These are phyloP conservation scores for Isurus oxyrinchus DNA, from an alignment of 2,113 vertebrate genomes.

Conservation along the genomic window DNA sequence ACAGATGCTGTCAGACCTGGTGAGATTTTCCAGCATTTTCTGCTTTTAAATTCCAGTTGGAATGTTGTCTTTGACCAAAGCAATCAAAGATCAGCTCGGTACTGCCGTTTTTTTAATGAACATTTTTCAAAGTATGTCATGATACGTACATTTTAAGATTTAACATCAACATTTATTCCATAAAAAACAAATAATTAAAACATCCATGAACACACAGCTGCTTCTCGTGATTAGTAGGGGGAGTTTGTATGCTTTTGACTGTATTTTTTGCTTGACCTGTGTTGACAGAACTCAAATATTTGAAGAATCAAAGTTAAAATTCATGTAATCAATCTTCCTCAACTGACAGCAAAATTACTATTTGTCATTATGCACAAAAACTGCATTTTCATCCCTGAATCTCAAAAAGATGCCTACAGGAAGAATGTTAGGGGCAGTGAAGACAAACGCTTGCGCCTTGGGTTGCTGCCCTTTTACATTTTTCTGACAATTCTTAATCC, in stretches of 20 bases:
- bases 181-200: not conserved
- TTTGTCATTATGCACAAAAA: not conserved
- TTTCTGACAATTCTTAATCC: not conserved
- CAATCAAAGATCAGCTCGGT: not conserved
- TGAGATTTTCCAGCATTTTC: too few species aligned
- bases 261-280: too few species aligned
- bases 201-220: not conserved
- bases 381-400: not conserved
- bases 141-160: not conserved
- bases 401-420: not conserved
- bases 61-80: not conserved
- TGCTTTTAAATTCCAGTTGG: too few species aligned
- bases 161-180: not conserved
- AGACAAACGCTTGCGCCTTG: not conserved
- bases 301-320: not conserved
- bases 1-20: too few species aligned
- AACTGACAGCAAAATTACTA: not conserved
- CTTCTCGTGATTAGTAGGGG: not conserved
- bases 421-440: not conserved
- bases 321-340: not conserved
- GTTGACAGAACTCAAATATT: not conserved
- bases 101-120: not conserved
- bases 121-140: not conserved
- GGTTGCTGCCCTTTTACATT: not conserved
- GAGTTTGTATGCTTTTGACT: not conserved